phyloP scores from a whole-genome alignment of 2,113 vertebrate genomes.

The Dicerorhinus sumatrensis region DNA sequence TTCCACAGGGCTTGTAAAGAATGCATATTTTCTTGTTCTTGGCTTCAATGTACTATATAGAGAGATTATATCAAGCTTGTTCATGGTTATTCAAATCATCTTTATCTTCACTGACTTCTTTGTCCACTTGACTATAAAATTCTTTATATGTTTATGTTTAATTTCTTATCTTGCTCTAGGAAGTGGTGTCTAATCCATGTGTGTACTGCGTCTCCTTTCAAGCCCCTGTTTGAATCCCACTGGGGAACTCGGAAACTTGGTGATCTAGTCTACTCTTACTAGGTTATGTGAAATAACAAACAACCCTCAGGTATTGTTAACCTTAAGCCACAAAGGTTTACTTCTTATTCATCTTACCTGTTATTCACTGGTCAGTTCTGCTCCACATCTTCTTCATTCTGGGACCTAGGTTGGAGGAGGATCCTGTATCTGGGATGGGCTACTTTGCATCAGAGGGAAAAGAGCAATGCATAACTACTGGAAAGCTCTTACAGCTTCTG shows the following conservation, averaged over 20 bases:
- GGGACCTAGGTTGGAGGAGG: background rate
- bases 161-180: background rate
- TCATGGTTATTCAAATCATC: background rate
- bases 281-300: background rate
- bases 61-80: background rate
- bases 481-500: background rate
- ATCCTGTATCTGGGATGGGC: background rate
- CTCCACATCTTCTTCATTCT: background rate
- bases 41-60: background rate
- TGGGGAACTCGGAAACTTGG: background rate
- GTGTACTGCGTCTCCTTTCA: background rate
- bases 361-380: background rate
- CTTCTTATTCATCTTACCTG: background rate
- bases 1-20: background rate
- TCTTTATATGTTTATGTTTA: background rate
- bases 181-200: background rate
- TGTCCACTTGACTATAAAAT: background rate
- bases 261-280: background rate
- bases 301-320: too few relatives aligned
- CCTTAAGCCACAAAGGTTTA: background rate
- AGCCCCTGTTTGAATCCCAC: background rate
- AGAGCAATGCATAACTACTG: background rate
- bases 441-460: background rate
- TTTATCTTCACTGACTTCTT: background rate
- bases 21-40: background rate